Conservation (phyloP, 2,888 invertebrate species). For the Drosophila meridionalis region DNA sequence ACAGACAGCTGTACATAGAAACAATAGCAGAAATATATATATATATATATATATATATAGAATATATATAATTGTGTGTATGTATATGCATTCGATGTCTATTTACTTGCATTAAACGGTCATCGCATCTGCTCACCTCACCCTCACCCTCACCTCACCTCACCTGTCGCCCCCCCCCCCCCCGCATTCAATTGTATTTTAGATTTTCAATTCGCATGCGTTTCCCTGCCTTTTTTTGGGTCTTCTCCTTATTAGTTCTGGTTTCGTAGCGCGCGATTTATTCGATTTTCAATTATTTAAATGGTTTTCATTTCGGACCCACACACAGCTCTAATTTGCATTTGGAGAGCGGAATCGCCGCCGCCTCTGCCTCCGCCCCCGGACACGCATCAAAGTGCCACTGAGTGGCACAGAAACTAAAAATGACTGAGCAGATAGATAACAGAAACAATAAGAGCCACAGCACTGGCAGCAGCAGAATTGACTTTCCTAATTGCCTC, state of each 20-base stretch:
- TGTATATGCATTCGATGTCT: conserved; percentile 10
- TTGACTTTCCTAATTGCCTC: conserved; percentile 76
- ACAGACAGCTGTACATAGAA: conserved; percentile 16
- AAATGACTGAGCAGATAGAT: conserved; percentile 61
- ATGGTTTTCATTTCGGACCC: conserved; percentile 73
- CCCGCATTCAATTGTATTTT: conserved; percentile 4
- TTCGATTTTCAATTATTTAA: conserved; percentile 82
- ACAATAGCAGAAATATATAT: conserved; percentile 14
- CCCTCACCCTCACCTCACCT: background rate
- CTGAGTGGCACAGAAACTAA: conserved; percentile 71
- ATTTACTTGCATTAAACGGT: conserved; percentile 26
- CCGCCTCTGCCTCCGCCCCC: background rate
- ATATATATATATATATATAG: conserved; percentile 15
- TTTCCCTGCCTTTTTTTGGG: conserved; percentile 22
- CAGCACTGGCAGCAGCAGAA: conserved; percentile 19
- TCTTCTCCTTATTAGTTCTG: conserved; percentile 36
- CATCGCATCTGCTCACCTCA: conserved; percentile 46
- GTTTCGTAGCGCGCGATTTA: conserved; percentile 57
- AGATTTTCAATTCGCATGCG: conserved; percentile 46
- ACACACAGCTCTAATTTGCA: conserved; percentile 74
- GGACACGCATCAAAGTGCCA: conserved; percentile 73
- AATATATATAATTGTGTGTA: conserved; percentile 11
- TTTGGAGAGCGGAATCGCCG: conserved; percentile 38
- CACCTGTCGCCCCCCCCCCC: conserved; percentile 3
- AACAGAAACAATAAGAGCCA: conserved; percentile 37